Base-by-base conservation (phyloP, 2,113 vertebrate species). In the Trachemys scripta region DNA sequence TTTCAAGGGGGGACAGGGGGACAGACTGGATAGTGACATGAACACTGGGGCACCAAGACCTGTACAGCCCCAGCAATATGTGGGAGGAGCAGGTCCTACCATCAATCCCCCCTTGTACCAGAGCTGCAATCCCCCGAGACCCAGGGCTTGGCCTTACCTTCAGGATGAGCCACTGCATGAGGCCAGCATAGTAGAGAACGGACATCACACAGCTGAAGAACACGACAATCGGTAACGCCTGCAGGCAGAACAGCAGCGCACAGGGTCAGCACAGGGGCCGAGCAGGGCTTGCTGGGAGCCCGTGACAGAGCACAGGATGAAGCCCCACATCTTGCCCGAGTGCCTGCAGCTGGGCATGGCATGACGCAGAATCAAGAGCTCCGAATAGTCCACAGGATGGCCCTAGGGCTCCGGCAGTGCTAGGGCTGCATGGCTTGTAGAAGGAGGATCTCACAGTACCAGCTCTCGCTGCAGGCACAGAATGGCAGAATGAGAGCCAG, bases 141-240 rank as follows among this genome's bases (percentile, higher is more conserved):
- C 47, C 12, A 8, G 14, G 49, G 13, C 31, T 13, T 12, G 31
- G 57, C 16, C 89, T 89, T 98, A 99, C 99, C 99, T 99, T 99
- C 80, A 99, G 83, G 92, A 99, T 98, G 59, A 99, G 3, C 99
- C 99, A 99, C 97, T 99, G 99, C 99, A 99, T 99, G 78, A 98
- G 31, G 0, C 99, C 99, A 5, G 99, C 89, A 93, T 98, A 99
- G 97, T 99, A 99, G 24, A 99, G 99, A 75, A 99, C 92, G 3
- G 99, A 99, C 99, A 99, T 99, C 88, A 99, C 97, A 19, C 99
- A 99, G 88, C 99, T 99, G 98, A 99, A 99, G 98, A 99, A 99
- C 35, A 99, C 93, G 25, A 99, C 92, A 59, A 99, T 99, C 8
- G 99, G 99, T 95, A 99, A 97, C 72, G 98, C 79, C 99, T 99